Evolutionary conservation across 1,140 invertebrate species (phyloP).

Genomic region (Caenorhabditis brenneri): DNA sequence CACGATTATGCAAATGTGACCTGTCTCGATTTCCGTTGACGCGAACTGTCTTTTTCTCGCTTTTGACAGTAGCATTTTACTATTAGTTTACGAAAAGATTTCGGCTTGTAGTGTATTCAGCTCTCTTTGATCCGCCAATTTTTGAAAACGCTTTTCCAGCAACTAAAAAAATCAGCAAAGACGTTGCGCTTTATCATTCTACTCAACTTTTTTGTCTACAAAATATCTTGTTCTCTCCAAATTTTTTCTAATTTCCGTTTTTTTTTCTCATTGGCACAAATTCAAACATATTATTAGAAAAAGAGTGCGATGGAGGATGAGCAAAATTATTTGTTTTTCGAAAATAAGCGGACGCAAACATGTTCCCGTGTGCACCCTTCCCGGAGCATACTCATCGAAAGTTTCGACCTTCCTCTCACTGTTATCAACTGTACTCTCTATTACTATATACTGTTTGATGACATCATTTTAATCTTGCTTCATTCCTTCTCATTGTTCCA

Average conservation of each 20-base stretch:
- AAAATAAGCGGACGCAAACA: neutral
- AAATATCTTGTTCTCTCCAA: neutral
- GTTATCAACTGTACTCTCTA: neutral
- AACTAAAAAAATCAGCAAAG: too few species aligned
- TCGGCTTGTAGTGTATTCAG: too few species aligned
- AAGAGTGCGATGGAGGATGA: neutral
- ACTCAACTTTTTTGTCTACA: neutral
- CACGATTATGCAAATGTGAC: conserved; percentile 14
- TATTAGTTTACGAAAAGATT: neutral
- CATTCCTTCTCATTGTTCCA: neutral
- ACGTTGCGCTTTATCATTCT: too few species aligned
- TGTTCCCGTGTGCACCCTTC: neutral
- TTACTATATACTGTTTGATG: neutral
- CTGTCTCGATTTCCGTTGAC: neutral
- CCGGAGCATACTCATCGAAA: neutral
- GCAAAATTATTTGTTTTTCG: neutral
- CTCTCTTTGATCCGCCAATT: too few species aligned
- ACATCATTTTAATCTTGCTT: neutral
- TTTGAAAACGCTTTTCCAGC: too few species aligned
- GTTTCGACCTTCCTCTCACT: neutral
- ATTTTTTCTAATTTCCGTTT: neutral
- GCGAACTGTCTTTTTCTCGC: neutral
- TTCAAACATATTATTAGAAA: neutral
- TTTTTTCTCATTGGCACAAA: neutral
- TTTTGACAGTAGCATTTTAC: conserved; percentile 11